A percentile compares a stretch with the other conserved stretches of the same genome.
These are phyloP conservation scores for Drosophila rubida DNA, from an alignment of 2,888 invertebrate genomes.

Conservation along the genomic window DNA sequence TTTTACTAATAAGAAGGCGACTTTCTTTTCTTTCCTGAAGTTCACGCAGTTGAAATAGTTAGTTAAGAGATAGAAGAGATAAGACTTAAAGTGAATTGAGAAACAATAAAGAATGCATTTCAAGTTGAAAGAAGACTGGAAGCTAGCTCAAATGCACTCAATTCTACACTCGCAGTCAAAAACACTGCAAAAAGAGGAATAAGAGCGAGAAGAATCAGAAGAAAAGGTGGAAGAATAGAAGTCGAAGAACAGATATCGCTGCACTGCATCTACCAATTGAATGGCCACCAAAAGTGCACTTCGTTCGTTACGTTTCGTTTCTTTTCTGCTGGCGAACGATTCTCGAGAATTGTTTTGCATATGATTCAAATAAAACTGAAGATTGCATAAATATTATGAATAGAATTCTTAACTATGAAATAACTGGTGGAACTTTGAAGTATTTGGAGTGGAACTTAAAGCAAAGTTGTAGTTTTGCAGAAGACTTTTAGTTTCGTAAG, in stretches of 20 bases:
- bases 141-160: background rate
- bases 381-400: conserved; percentile 52
- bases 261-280: conserved; percentile 32
- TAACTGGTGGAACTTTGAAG: conserved; percentile 11
- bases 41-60: conserved; percentile 8
- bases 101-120: background rate
- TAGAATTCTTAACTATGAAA: conserved; percentile 6
- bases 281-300: conserved; percentile 33
- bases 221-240: conserved; percentile 3
- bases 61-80: background rate
- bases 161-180: conserved; percentile 3
- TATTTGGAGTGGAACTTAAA: background rate
- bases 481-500: too few relatives aligned
- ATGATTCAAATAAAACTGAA: conserved; percentile 34
- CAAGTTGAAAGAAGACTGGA: background rate
- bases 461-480: too few relatives aligned
- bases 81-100: too few relatives aligned
- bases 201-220: background rate
- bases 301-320: background rate
- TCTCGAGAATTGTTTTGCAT: conserved; percentile 50
- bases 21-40: too few relatives aligned
- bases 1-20: too few relatives aligned
- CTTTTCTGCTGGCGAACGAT: conserved; percentile 14
- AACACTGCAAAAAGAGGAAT: conserved; percentile 12
- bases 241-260: conserved; percentile 26